Conservation (phyloP, 1,140 invertebrate species). For the Thalassaphorura encarpata region DNA sequence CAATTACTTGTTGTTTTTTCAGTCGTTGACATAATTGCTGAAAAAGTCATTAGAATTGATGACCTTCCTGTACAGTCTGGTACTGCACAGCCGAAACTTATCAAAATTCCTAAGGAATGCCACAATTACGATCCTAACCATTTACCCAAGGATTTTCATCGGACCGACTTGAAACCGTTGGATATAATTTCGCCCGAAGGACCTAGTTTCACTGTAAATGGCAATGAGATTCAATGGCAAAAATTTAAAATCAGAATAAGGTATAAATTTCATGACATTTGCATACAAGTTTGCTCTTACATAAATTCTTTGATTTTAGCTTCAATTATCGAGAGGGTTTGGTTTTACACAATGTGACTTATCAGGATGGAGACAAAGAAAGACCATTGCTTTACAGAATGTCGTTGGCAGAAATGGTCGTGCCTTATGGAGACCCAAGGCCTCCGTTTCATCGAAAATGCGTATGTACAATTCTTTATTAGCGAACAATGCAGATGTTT, state of each 20-base stretch:
- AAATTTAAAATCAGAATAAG: slow-evolving; percentile 22
- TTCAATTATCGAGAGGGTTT: slow-evolving; percentile 32
- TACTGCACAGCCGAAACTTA: neutral
- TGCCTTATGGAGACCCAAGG: slow-evolving; percentile 30
- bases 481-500: no score
- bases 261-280: neutral
- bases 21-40: slow-evolving; percentile 28
- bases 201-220: slow-evolving; percentile 25
- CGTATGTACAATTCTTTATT: slow-evolving; percentile 7
- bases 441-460: slow-evolving; percentile 31
- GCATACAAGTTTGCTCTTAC: neutral
- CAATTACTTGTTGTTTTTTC: neutral
- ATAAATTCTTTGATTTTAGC: neutral
- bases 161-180: slow-evolving; percentile 27
- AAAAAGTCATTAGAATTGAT: slow-evolving; percentile 23
- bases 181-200: slow-evolving; percentile 24
- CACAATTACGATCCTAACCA: slow-evolving; percentile 24
- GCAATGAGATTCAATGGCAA: slow-evolving; percentile 29
- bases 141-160: slow-evolving; percentile 5
- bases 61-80: slow-evolving; percentile 24
- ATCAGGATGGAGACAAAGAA: slow-evolving; percentile 21
- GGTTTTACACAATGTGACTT: slow-evolving; percentile 27
- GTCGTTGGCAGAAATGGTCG: slow-evolving; percentile 26
- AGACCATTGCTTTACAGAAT: slow-evolving; percentile 25
- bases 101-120: slow-evolving; percentile 12